These are phyloP conservation scores for Athrips mouffetella DNA, from an alignment of 2,888 invertebrate genomes.

Conservation along the genomic window DNA sequence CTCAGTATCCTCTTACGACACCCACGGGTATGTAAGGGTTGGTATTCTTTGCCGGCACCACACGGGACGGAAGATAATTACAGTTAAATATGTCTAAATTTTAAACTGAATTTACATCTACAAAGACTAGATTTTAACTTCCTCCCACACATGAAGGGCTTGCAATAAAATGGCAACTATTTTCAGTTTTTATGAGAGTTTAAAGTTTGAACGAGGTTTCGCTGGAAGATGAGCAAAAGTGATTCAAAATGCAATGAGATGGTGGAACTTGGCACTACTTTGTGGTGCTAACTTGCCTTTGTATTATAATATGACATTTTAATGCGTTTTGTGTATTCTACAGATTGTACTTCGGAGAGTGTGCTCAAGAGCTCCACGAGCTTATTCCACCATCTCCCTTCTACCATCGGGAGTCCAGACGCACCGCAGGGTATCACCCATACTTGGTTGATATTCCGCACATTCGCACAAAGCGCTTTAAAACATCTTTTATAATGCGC, in stretches of 20 bases:
- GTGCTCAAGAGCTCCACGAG: no score
- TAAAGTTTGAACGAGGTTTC: constrained; percentile 1
- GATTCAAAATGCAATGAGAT: constrained; percentile 20
- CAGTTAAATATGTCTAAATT: neutral
- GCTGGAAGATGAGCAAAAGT: constrained; percentile 11
- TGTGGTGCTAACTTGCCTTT: neutral
- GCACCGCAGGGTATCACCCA: no score
- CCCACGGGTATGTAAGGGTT: no score
- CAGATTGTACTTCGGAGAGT: no score
- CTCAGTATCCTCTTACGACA: no score
- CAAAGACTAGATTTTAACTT: neutral
- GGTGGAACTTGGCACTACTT: neutral
- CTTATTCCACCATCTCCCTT: no score
- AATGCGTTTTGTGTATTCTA: no score
- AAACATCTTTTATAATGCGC: no score
- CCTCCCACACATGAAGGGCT: constrained; percentile 4
- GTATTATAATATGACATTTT: neutral
- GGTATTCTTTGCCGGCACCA: no score
- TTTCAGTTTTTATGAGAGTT: constrained; percentile 17
- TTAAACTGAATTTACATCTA: neutral
- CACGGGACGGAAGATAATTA: neutral
- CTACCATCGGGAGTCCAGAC: no score
- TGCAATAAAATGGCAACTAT: constrained; percentile 18
- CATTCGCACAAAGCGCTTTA: no score
- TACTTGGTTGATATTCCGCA: no score